Evolutionary conservation across 2,113 vertebrate genomes (phyloP).

Genomic region (Leucopternis melanops): DNA sequence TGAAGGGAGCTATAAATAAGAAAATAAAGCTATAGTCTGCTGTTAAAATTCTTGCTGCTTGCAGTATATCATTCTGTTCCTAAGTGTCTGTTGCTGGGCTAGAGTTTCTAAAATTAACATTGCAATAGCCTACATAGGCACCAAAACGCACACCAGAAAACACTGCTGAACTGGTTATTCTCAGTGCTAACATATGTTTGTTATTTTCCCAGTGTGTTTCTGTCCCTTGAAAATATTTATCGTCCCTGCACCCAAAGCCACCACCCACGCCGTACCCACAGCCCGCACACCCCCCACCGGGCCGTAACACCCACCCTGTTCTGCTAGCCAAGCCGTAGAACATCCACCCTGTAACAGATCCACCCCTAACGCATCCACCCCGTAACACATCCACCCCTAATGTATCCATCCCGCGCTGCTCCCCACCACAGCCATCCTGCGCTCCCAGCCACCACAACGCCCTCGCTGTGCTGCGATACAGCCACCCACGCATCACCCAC

Average conservation of each 20-base stretch:
- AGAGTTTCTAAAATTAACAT: slow-evolving; percentile 56
- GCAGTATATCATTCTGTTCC: slow-evolving; percentile 42
- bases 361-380: neutral
- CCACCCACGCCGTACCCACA: neutral
- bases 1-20: slow-evolving; percentile 46
- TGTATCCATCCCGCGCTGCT: neutral
- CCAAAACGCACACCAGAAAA: neutral
- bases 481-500: neutral
- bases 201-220: neutral
- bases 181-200: slow-evolving; percentile 7
- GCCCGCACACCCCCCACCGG: accelerated
- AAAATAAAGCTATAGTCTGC: slow-evolving; percentile 26
- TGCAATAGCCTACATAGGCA: slow-evolving; percentile 20
- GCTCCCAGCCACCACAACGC: neutral
- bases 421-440: accelerated
- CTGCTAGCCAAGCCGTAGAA: neutral
- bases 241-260: neutral
- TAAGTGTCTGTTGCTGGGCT: slow-evolving; percentile 52
- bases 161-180: slow-evolving; percentile 3
- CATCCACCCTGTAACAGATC: neutral
- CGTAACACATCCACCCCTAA: neutral
- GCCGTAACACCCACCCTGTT: accelerated
- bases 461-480: accelerated
- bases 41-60: slow-evolving; percentile 20
- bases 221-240: slow-evolving; percentile 40